Evolutionary conservation across 2,888 invertebrate species (phyloP).

Genomic region (Heliconius erato): DNA sequence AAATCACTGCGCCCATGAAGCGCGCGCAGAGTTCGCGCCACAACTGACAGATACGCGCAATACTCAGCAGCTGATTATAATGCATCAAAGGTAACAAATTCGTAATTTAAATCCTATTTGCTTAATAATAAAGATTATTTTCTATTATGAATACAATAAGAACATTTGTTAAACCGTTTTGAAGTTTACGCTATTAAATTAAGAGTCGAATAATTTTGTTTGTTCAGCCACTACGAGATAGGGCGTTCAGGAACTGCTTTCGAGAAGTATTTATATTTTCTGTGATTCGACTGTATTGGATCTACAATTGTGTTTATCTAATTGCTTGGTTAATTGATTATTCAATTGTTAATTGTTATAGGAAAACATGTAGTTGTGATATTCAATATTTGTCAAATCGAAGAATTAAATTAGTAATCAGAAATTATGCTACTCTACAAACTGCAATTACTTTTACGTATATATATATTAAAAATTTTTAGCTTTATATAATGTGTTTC

Average conservation of each 20-base stretch:
- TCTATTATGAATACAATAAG: not conserved
- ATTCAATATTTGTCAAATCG: not conserved
- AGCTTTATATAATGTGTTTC: not conserved
- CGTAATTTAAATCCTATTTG: constrained; percentile 54
- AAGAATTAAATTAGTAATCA: not conserved
- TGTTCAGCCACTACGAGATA: constrained; percentile 13
- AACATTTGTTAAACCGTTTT: constrained; percentile 34
- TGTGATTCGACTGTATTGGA: constrained; percentile 31
- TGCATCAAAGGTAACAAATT: constrained; percentile 51
- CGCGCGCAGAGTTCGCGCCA: constrained; percentile 71
- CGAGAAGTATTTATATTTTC: constrained; percentile 35
- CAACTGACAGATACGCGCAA: constrained; percentile 71
- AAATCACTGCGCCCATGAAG: constrained; percentile 57
- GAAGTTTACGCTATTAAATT: constrained; percentile 32
- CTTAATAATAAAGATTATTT: constrained; percentile 38
- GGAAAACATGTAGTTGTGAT: not conserved
- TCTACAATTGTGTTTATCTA: constrained; percentile 25
- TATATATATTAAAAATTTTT: not conserved
- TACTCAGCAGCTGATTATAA: constrained; percentile 69
- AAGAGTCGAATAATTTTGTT: constrained; percentile 5
- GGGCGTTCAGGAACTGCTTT: constrained; percentile 34
- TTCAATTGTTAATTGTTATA: constrained; percentile 8
- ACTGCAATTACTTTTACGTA: not conserved
- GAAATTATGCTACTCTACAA: not conserved
- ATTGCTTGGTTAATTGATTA: not conserved